Percentiles rank a stretch among this genome's conserved stretches.
Conservation (phyloP, 2,888 invertebrate species). For the Coleophora deauratella region DNA sequence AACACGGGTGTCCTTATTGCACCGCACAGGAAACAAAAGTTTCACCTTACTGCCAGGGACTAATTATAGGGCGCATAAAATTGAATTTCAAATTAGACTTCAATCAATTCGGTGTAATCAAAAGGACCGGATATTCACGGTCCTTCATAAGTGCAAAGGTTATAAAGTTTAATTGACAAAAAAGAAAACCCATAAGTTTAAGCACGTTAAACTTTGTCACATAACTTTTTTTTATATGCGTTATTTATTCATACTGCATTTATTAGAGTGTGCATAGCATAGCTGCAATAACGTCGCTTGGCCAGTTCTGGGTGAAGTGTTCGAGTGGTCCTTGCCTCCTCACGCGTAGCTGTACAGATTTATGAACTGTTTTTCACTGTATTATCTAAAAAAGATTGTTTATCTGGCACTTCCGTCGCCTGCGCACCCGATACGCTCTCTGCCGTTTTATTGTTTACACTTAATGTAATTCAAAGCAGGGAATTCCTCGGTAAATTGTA, state of each 20-base stretch:
- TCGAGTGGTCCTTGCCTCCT: conserved; percentile 30
- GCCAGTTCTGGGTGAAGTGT: conserved; percentile 55
- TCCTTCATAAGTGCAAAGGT: conserved; percentile 67
- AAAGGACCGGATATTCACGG: conserved; percentile 50
- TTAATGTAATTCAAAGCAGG: conserved; percentile 73
- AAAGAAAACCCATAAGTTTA: no score
- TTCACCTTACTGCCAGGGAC: conserved; percentile 23
- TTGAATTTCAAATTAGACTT: conserved; percentile 62
- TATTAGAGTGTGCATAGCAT: no score
- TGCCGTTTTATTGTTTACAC: conserved; percentile 71
- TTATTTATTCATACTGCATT: conserved; percentile 26
- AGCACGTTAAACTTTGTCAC: background rate
- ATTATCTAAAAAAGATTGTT: conserved; percentile 74
- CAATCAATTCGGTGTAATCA: conserved; percentile 53
- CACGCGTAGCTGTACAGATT: conserved; percentile 52
- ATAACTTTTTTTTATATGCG: conserved; percentile 22
- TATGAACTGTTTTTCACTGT: conserved; percentile 63
- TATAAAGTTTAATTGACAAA: conserved; percentile 16
- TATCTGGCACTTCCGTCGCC: conserved; percentile 71
- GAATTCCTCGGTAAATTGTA: conserved; percentile 68
- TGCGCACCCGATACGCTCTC: conserved; percentile 65
- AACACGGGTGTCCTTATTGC: conserved; percentile 41
- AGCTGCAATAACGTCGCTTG: conserved; percentile 28
- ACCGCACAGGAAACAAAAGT: conserved; percentile 53
- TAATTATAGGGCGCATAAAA: conserved; percentile 43